Percentiles rank a stretch among this genome's conserved stretches.
phyloP scores from a whole-genome alignment of 1,140 invertebrate species.

The Cyclina sinensis region DNA sequence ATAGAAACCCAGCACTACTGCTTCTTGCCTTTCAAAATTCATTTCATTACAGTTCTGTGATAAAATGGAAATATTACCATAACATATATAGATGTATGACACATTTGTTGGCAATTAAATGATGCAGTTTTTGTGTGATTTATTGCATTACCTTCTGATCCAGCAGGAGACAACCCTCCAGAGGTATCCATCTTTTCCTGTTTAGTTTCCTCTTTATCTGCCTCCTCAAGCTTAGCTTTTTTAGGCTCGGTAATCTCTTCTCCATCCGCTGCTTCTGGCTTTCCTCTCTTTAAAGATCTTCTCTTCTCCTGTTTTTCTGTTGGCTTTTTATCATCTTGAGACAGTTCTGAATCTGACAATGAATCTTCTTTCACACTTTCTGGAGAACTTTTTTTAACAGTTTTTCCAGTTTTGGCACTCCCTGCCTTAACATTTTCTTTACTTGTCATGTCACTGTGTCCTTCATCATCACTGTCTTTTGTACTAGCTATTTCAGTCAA shows the following conservation, averaged over 20 bases:
- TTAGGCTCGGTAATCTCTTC: slow-evolving; percentile 4
- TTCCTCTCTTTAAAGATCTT: slow-evolving; percentile 45
- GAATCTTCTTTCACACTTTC: neutral
- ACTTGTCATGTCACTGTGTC: neutral
- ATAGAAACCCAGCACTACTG: no score
- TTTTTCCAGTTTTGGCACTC: neutral
- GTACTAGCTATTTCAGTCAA: neutral
- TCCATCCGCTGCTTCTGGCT: neutral
- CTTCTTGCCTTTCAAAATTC: no score
- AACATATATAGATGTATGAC: neutral
- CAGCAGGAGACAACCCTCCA: neutral
- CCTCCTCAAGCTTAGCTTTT: slow-evolving; percentile 46
- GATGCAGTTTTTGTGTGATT: neutral
- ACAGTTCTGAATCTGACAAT: slow-evolving; percentile 11
- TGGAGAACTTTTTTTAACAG: neutral
- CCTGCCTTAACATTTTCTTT: neutral
- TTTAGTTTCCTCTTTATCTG: neutral
- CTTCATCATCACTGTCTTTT: neutral
- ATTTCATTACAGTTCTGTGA: no score
- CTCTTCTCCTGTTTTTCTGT: slow-evolving; percentile 27
- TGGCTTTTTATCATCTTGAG: neutral
- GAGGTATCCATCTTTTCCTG: slow-evolving; percentile 42
- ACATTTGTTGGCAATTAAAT: neutral
- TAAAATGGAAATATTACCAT: no score
- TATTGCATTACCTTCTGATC: slow-evolving; percentile 16